These are phyloP conservation scores for Bombus vancouverensis DNA, from an alignment of 1,140 invertebrate species.

Conservation along the genomic window DNA sequence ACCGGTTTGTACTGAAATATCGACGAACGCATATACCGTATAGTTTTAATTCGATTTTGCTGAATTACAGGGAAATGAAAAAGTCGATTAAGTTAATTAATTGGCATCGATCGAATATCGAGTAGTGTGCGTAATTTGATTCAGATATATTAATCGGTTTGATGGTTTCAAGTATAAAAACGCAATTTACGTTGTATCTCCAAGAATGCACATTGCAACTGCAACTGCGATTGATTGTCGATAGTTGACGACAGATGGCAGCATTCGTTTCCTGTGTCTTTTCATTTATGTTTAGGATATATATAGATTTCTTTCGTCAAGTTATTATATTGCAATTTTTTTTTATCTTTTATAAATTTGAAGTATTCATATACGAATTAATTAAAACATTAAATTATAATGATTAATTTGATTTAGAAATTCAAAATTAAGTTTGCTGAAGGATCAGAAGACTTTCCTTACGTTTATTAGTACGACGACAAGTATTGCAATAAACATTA, in stretches of 20 bases:
- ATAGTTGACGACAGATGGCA: conserved; percentile 2
- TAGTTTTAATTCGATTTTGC: background rate
- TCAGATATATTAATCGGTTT: conserved; percentile 3
- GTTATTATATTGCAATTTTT: background rate
- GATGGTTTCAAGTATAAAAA: background rate
- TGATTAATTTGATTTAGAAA: background rate
- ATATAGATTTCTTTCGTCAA: background rate
- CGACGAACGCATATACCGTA: background rate
- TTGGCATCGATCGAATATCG: background rate
- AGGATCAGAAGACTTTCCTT: background rate
- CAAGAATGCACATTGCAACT: background rate
- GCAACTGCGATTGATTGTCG: conserved; percentile 3
- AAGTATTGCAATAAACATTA: too few species aligned
- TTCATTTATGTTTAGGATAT: background rate
- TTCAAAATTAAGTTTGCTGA: background rate
- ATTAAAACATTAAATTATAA: background rate
- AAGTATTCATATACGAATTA: background rate
- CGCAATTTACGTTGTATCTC: conserved; percentile 18
- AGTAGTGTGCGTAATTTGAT: background rate
- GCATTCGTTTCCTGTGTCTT: background rate
- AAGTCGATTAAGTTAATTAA: background rate
- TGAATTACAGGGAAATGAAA: background rate
- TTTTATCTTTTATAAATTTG: background rate
- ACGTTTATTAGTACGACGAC: background rate
- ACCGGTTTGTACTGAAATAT: background rate